phyloP scores from a whole-genome alignment of 2,797 vertebrate species.

The Clarias pachynema region DNA sequence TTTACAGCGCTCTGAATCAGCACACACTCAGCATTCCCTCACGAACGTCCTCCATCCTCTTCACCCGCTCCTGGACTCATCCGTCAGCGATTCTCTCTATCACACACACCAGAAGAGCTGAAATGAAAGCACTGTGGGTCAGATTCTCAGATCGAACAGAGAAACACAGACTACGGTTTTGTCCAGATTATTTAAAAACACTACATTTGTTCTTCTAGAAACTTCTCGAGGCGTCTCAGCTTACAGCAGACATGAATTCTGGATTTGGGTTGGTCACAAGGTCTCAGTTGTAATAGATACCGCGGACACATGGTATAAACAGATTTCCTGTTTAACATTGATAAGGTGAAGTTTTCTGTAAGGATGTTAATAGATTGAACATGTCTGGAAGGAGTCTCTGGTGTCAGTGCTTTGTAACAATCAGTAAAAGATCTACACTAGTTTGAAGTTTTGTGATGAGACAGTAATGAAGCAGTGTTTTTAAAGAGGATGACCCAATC shows the following conservation, averaged over 20 bases:
- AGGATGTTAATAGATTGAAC: too few relatives aligned
- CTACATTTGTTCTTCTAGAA: not conserved
- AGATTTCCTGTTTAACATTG: not conserved
- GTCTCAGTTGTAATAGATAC: too few relatives aligned
- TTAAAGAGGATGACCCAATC: not conserved
- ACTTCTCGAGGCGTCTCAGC: not conserved
- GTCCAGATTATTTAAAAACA: not conserved
- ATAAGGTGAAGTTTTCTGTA: not conserved
- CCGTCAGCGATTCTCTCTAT: not conserved
- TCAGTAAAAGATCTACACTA: not conserved
- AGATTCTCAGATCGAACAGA: not conserved
- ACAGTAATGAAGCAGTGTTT: not conserved
- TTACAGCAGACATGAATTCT: not conserved
- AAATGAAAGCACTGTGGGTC: not conserved
- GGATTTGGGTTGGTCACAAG: not conserved
- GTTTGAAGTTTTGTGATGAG: not conserved
- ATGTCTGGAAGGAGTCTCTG: not conserved
- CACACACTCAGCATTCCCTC: conserved; percentile 15
- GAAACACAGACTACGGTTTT: not conserved
- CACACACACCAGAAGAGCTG: not conserved
- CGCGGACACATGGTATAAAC: not conserved
- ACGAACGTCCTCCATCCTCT: conserved; percentile 13
- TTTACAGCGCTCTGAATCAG: conserved; percentile 28
- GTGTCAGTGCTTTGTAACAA: not conserved
- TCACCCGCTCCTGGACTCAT: not conserved